A percentile compares a stretch with the other conserved stretches of the same genome.
Conservation (phyloP, 2,888 invertebrate genomes). For the Psylliodes chrysocephalus region DNA sequence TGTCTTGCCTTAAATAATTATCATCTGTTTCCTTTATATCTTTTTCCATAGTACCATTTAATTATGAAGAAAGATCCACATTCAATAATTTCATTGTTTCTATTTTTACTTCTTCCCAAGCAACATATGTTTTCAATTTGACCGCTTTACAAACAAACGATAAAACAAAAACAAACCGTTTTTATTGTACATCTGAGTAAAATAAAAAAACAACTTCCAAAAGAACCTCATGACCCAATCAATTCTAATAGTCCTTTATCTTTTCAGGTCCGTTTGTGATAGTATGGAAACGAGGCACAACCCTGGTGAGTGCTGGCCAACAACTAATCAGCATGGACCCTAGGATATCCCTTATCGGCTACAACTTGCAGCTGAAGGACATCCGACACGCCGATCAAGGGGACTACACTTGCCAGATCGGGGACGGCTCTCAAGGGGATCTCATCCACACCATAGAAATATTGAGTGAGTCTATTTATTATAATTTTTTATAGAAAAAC, state of each 20-base stretch:
- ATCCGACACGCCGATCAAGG: conserved; percentile 68
- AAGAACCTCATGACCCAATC: neutral
- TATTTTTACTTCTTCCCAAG: no score
- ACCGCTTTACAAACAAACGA: no score
- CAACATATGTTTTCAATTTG: no score
- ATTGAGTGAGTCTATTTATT: conserved; percentile 62
- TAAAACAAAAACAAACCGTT: conserved; percentile 23
- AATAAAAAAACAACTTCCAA: neutral
- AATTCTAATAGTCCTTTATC: conserved; percentile 8
- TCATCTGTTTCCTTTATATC: no score
- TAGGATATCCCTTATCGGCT: conserved; percentile 65
- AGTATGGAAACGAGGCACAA: conserved; percentile 67
- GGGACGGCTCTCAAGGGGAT: conserved; percentile 67
- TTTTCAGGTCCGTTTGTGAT: conserved; percentile 67
- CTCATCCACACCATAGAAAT: conserved; percentile 69
- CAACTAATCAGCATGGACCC: conserved; percentile 67
- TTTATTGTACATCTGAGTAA: no score
- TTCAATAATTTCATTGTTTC: no score
- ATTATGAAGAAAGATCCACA: no score
- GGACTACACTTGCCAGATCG: conserved; percentile 69
- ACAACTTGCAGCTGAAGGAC: conserved; percentile 67
- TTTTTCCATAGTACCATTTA: no score
- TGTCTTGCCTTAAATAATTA: no score
- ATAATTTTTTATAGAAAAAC: neutral
- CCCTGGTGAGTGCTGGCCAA: conserved; percentile 67